Evolutionary conservation across 1,140 invertebrate species (phyloP).

Genomic region (Doryteuthis pealeii): DNA sequence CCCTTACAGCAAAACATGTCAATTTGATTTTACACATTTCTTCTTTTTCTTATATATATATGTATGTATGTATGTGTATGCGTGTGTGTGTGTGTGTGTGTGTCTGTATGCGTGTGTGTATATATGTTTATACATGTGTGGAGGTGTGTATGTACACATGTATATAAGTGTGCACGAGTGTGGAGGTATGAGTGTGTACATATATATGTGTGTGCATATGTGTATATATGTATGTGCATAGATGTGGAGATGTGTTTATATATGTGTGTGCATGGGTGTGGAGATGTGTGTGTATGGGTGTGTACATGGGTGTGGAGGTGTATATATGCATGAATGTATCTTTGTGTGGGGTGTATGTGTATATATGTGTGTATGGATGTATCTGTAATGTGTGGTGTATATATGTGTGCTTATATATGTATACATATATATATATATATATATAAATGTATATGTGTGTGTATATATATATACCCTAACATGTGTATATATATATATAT

Average conservation of each 20-base stretch:
- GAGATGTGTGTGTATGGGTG: neutral
- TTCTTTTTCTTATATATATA: conserved; percentile 4
- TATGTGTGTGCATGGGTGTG: neutral
- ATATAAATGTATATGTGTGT: too few species aligned
- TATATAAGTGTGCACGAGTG: neutral
- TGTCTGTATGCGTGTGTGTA: neutral
- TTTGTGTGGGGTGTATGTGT: neutral
- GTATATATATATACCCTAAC: too few species aligned
- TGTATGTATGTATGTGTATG: conserved; percentile 9
- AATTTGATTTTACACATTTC: too few species aligned
- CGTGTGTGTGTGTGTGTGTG: too few species aligned
- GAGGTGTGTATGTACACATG: neutral
- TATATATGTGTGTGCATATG: neutral
- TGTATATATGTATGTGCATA: neutral
- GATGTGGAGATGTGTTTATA: neutral
- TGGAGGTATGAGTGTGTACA: neutral
- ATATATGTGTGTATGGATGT: neutral
- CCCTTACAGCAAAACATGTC: too few species aligned
- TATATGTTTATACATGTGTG: neutral
- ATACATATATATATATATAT: too few species aligned
- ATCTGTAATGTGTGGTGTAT: too few species aligned
- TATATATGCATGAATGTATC: neutral
- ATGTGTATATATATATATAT: too few species aligned
- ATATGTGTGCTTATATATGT: too few species aligned
- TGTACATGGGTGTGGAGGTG: neutral